Conservation (phyloP, 2,888 invertebrate species). For the Epicampocera succincta region DNA sequence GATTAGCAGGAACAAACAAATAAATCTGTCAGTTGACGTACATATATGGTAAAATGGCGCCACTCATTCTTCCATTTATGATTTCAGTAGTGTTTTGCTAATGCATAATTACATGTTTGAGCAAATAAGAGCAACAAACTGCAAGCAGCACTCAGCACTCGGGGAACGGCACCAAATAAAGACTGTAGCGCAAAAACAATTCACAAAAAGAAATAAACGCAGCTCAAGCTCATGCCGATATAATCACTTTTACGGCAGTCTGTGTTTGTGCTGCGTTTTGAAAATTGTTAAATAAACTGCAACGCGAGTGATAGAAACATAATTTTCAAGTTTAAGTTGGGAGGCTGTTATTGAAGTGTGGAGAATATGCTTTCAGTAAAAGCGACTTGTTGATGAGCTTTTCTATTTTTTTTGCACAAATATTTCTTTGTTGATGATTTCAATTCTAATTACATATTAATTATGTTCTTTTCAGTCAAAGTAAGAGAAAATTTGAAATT, state of each 20-base stretch:
- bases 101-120: conserved; percentile 58
- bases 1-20: conserved; percentile 31
- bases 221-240: conserved; percentile 41
- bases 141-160: conserved; percentile 2
- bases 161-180: conserved; percentile 5
- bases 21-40: conserved; percentile 61
- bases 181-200: neutral
- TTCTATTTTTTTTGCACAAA: neutral
- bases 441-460: too few species aligned
- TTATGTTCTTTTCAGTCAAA: too few species aligned
- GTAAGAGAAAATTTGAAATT: too few species aligned
- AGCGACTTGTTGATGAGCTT: conserved; percentile 36
- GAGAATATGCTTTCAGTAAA: neutral
- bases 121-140: conserved; percentile 50
- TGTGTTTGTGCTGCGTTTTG: conserved; percentile 6
- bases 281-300: conserved; percentile 1
- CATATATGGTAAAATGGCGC: conserved; percentile 66
- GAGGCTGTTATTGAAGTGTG: neutral
- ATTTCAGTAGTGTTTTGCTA: conserved; percentile 54
- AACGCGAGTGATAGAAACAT: neutral
- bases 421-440: neutral
- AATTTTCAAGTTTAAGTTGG: too few species aligned
- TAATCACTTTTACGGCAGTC: conserved; percentile 31
- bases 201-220: neutral
- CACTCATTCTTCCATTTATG: conserved; percentile 70